phyloP scores from a whole-genome alignment of 2,888 invertebrate genomes.

The Octonoba sinensis region DNA sequence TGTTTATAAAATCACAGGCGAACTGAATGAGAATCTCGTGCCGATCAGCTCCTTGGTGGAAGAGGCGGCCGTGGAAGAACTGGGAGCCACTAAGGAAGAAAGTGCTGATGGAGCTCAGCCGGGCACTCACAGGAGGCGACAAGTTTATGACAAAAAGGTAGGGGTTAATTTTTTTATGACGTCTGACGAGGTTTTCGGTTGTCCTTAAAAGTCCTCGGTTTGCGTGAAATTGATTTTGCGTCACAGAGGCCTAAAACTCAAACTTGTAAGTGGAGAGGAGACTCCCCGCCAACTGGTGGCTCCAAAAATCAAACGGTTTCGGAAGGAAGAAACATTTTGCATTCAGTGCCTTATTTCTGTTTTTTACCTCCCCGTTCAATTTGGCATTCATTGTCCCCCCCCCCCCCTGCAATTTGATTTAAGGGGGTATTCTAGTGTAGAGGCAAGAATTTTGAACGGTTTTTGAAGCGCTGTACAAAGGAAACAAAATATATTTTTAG shows the following conservation, averaged over 20 bases:
- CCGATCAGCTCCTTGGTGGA: slow-evolving; percentile 96
- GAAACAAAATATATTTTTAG: too few relatives aligned
- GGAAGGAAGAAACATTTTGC: too few relatives aligned
- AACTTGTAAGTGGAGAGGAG: too few relatives aligned
- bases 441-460: too few relatives aligned
- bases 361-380: too few relatives aligned
- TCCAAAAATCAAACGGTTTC: too few relatives aligned
- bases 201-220: not conserved
- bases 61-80: slow-evolving; percentile 76
- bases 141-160: slow-evolving; percentile 86
- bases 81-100: slow-evolving; percentile 68
- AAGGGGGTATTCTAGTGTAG: too few relatives aligned
- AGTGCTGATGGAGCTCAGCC: slow-evolving; percentile 72
- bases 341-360: too few relatives aligned
- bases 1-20: slow-evolving; percentile 72
- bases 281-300: not conserved
- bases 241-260: not conserved
- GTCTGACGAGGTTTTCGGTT: too few relatives aligned
- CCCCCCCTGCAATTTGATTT: too few relatives aligned
- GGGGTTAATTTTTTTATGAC: slow-evolving; percentile 65
- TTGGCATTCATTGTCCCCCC: too few relatives aligned
- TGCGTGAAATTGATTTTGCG: not conserved
- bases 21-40: slow-evolving; percentile 90
- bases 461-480: too few relatives aligned
- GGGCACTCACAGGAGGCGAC: slow-evolving; percentile 83